phyloP scores from a whole-genome alignment of 2,888 invertebrate genomes.

The Alcis repandata region DNA sequence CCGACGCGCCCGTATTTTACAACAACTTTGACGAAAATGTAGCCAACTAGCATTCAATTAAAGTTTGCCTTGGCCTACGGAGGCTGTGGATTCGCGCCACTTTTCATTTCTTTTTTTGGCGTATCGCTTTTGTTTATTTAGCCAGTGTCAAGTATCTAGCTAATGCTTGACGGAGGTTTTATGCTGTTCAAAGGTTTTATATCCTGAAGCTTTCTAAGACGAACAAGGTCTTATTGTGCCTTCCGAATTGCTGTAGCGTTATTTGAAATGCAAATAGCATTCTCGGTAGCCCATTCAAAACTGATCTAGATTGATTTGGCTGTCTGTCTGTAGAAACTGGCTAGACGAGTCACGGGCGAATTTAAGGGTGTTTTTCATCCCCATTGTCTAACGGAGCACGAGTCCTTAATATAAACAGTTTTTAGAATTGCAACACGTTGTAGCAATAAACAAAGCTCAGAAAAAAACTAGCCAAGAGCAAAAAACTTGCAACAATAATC shows the following conservation, averaged over 20 bases:
- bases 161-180: background rate
- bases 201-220: no score
- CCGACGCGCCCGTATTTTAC: constrained; percentile 71
- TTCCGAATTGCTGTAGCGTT: background rate
- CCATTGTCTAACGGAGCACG: background rate
- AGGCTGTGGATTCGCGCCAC: constrained; percentile 9
- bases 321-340: no score
- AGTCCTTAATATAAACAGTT: background rate
- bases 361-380: no score
- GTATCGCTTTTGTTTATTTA: background rate
- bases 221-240: background rate
- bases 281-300: no score
- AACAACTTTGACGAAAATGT: constrained; percentile 74
- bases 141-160: background rate
- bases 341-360: no score
- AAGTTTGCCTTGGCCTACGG: constrained; percentile 53
- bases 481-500: constrained; percentile 41
- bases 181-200: background rate
- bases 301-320: no score
- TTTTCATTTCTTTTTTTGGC: background rate
- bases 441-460: background rate
- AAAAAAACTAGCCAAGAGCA: constrained; percentile 7
- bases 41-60: constrained; percentile 68
- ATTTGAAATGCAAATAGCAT: no score
- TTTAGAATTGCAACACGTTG: background rate